These are phyloP conservation scores for Hucho hucho DNA, from an alignment of 2,113 vertebrate genomes.

Conservation along the genomic window DNA sequence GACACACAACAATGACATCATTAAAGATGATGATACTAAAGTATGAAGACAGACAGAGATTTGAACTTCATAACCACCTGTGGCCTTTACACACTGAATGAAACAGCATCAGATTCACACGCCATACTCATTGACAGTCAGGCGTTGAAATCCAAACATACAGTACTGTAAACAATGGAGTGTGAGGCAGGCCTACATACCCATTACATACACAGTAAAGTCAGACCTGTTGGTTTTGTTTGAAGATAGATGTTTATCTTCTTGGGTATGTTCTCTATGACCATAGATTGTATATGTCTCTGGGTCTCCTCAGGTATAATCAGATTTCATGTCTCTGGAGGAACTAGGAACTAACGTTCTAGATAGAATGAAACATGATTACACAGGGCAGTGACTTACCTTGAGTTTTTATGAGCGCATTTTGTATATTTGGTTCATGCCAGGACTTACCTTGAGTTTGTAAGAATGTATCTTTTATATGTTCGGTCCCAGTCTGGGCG, in stretches of 20 bases:
- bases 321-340: background rate
- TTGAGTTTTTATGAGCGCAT: constrained; percentile 89
- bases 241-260: background rate
- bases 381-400: constrained; percentile 59
- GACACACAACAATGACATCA: constrained; percentile 7
- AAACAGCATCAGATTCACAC: background rate
- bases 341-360: background rate
- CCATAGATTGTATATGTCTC: too few relatives aligned
- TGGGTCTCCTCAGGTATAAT: too few relatives aligned
- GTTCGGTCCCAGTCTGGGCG: constrained; percentile 84
- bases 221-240: constrained; percentile 9
- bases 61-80: background rate
- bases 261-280: too few relatives aligned
- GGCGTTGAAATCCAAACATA: too few relatives aligned
- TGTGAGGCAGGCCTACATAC: background rate
- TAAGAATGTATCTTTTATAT: constrained; percentile 93
- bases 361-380: background rate
- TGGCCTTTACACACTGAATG: background rate
- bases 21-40: background rate
- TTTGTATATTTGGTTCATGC: constrained; percentile 79
- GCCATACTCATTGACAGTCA: too few relatives aligned
- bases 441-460: constrained; percentile 79
- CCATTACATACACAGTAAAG: background rate
- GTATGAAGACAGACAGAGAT: background rate
- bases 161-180: too few relatives aligned